Evolutionary conservation across 2,888 invertebrate genomes (phyloP).

Genomic region (Syritta pipiens): DNA sequence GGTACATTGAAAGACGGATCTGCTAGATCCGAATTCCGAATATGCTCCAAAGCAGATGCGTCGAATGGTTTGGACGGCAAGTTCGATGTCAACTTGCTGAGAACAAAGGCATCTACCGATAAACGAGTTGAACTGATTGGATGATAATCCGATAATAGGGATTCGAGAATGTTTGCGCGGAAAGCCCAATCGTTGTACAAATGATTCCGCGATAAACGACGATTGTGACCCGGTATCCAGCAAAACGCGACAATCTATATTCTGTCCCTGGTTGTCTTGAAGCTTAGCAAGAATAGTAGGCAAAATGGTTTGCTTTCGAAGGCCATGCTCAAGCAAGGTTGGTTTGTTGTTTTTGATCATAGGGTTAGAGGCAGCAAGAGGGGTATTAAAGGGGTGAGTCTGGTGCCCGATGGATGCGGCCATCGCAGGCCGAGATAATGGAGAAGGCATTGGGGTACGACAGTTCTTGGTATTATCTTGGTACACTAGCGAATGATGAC

Average conservation of each 20-base stretch:
- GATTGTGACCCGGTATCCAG: not conserved
- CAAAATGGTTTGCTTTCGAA: too few relatives aligned
- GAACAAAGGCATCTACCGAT: not conserved
- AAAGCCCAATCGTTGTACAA: not conserved
- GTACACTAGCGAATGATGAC: not conserved
- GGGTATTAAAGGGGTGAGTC: too few relatives aligned
- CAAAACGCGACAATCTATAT: too few relatives aligned
- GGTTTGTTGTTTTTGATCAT: too few relatives aligned
- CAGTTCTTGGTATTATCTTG: not conserved
- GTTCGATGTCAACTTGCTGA: not conserved
- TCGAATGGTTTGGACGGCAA: not conserved
- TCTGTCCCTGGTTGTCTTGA: too few relatives aligned
- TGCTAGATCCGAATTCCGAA: not conserved
- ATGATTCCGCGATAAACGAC: not conserved
- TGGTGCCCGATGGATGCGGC: not conserved
- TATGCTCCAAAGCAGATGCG: not conserved
- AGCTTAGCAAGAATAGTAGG: too few relatives aligned
- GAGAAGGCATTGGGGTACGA: not conserved
- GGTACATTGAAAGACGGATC: not conserved
- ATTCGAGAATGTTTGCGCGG: not conserved
- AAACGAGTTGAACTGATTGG: not conserved
- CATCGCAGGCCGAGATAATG: not conserved
- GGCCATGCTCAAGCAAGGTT: too few relatives aligned
- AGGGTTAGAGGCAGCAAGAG: too few relatives aligned
- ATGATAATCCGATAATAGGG: not conserved